A percentile compares a stretch with the other conserved stretches of the same genome.
phyloP scores from a whole-genome alignment of 2,797 vertebrate genomes.

The Pteropus rufus region DNA sequence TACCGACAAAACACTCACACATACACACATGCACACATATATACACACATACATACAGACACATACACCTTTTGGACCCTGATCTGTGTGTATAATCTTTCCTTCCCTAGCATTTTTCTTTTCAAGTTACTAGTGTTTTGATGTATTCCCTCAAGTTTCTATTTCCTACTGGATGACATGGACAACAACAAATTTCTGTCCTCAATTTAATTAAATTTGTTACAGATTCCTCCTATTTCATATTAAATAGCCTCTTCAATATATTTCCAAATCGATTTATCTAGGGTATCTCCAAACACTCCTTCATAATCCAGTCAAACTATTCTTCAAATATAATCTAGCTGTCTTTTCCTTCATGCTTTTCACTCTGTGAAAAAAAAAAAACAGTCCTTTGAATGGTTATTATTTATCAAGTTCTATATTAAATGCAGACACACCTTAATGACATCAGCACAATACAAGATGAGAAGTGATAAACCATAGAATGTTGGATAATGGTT shows the following conservation, averaged over 20 bases:
- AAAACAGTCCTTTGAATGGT: background rate
- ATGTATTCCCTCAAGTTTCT: background rate
- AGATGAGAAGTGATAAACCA: background rate
- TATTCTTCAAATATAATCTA: background rate
- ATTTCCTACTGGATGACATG: background rate
- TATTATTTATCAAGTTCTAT: background rate
- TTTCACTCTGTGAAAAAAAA: background rate
- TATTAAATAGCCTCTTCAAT: background rate
- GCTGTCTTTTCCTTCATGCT: background rate
- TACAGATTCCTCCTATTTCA: background rate
- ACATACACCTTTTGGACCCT: background rate
- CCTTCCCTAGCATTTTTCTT: background rate
- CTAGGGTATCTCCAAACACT: constrained; percentile 6
- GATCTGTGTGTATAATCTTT: background rate
- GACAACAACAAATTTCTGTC: background rate
- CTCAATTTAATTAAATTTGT: constrained; percentile 10
- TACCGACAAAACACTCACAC: background rate
- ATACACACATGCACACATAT: background rate
- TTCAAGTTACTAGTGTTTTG: background rate
- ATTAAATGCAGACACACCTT: background rate
- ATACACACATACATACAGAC: background rate
- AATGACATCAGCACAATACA: background rate
- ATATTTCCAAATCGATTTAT: constrained; percentile 7
- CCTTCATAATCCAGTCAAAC: background rate
- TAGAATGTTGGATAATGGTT: background rate